Evolutionary conservation across 2,113 vertebrate genomes (phyloP), one percentile per base, ranked within the genome.

Genomic region (Nycticryphes semicollaris): DNA sequence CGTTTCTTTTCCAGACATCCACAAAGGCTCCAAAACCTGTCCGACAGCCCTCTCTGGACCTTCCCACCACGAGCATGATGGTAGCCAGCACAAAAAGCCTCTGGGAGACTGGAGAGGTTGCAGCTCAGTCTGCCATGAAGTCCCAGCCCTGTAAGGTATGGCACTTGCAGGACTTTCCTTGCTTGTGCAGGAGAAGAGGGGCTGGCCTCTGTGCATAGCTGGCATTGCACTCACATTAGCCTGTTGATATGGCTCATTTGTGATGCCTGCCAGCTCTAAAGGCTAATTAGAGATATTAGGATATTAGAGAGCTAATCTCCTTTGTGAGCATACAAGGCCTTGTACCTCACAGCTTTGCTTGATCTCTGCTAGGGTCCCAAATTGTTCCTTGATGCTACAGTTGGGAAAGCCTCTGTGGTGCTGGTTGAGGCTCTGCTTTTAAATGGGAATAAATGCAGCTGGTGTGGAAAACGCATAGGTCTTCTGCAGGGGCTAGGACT

Each of bases 41-140:
- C 47, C 98, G 98, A 67, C 97, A 98, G 76, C 84, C 98, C 3
- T 97, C 96, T 74, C 92, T 97, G 21, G 99, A 99, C 86, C 95
- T 99, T 87, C 98, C 98, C 21, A 96, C 79, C 85, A 97, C 98
- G 0, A 98, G 98, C 48, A 98, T 98, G 96, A 98, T 98, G 1
- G 98, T 99, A 37, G 94, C 99, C 39, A 98, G 97, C 93, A 99
- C 98, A 39, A 99, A 99, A 98, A 99, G 83, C 83, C 97, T 98
- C 41, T 99, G 99, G 98, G 99, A 99, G 95, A 98, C 97, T 0
- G 98, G 99, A 35, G 99, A 99, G 17, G 97, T 98, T n/a, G 98
- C 98, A 97, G 96, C 93, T 78, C 98, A 97, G 33, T 97, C 97
- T 53, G 74, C 97, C 0, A 11, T 53, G 64, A 99, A 98, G 96